Evolutionary conservation across 2,113 vertebrate species (phyloP), one percentile per base, ranked within the genome.

Genomic region (Podarcis raffonei): DNA sequence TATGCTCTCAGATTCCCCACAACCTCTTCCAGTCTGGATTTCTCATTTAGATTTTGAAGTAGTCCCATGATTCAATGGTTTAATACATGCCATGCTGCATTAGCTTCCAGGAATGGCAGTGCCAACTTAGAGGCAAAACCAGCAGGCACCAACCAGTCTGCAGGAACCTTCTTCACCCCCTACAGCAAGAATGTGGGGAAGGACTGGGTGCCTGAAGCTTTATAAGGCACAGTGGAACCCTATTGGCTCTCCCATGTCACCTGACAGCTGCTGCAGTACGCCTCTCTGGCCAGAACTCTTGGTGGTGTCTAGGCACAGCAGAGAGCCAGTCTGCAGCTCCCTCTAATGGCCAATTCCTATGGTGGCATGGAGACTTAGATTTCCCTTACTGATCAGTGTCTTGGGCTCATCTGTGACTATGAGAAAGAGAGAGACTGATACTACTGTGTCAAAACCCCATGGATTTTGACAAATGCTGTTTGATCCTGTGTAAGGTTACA

Each of bases 161-260:
- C 48, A 11, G 48, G 48, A 3, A 0, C 5, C 22, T 12, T 6
- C n/a, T 15, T 5, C 62, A 20, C 1, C 23, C 3, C 5, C 7
- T 5, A 57, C 27, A 32, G 2, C 13, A 15, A 74, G 48, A 25
- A n/a, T 15, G 3, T 23, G 1, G 25, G 79, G 25, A 32, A n/a
- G 3, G n/a, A 16, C 12, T 35, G 66, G 71, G 4, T 1, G 20
- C 7, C 23, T 37, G 32, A 65, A 25, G n/a, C 16, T 76, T 85
- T 65, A 65, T 39, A 85, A 57, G 53, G 74, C 13, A 53, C 27
- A 48, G n/a, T 57, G 16, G 6, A 37, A 23, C 30, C 71, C 23
- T 7, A 75, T 75, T 85, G 83, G 71, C 53, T 32, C n/a, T 30
- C 18, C 18, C 4, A 25, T 7, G 35, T 66, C 84, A 76, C 84